phyloP scores from a whole-genome alignment of 2,888 invertebrate species.

The Drosophila nr. perissopoda region DNA sequence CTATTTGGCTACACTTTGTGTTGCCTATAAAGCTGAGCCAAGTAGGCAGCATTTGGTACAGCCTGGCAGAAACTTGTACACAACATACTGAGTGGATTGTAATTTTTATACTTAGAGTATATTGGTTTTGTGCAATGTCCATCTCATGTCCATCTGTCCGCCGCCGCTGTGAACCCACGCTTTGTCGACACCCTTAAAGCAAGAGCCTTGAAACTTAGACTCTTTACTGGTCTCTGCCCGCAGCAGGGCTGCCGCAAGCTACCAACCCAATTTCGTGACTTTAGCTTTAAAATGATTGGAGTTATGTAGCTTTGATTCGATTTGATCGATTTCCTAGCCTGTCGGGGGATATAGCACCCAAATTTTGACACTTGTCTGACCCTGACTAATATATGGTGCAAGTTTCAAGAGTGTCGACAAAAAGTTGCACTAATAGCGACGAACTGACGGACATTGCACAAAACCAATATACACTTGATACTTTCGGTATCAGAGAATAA shows the following conservation, averaged over 20 bases:
- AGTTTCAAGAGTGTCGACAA: not conserved
- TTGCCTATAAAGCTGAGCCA: constrained; percentile 19
- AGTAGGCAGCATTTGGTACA: constrained; percentile 14
- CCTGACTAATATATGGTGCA: not conserved
- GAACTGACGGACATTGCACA: not conserved
- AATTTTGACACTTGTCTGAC: not conserved
- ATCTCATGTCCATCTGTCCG: not conserved
- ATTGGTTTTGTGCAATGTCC: not conserved
- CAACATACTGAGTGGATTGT: not conserved
- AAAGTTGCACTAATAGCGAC: too few species aligned
- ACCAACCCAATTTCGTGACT: not conserved
- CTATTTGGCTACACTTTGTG: constrained; percentile 23
- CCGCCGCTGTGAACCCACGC: not conserved
- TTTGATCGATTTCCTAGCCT: not conserved
- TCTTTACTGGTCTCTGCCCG: not conserved
- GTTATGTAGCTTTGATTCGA: not conserved
- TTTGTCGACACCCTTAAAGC: not conserved
- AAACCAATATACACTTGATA: not conserved
- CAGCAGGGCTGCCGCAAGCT: not conserved
- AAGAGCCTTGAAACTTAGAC: not conserved
- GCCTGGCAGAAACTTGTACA: constrained; percentile 16
- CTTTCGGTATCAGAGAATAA: not conserved
- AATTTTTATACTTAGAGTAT: not conserved
- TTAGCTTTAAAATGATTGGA: not conserved
- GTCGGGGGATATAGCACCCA: not conserved